Conservation (phyloP, 2,113 vertebrate genomes). For the Rhinolophus sinicus region DNA sequence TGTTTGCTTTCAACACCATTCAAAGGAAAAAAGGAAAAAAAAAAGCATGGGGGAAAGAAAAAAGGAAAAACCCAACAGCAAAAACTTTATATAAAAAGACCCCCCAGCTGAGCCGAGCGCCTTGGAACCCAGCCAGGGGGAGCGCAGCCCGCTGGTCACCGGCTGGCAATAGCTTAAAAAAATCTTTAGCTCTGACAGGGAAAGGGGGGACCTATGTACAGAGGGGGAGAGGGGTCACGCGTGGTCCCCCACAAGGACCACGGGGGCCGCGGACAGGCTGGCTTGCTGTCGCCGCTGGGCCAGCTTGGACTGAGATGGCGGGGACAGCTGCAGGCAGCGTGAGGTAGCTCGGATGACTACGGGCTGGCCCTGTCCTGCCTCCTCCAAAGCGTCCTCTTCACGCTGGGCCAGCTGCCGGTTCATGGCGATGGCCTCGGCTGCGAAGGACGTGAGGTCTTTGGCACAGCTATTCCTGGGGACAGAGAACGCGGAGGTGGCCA, state of each 20-base stretch:
- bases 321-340: constrained; percentile 94
- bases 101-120: constrained; percentile 87
- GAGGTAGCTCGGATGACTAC: constrained; percentile 92
- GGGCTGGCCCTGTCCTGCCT: constrained; percentile 84
- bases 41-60: background rate
- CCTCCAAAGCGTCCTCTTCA: constrained; percentile 91
- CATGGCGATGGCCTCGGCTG: constrained; percentile 96
- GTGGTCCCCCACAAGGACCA: constrained; percentile 94
- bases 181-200: background rate
- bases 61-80: constrained; percentile 40
- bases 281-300: constrained; percentile 93
- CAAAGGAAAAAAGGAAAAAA: background rate
- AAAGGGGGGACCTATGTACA: constrained; percentile 39
- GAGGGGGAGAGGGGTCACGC: background rate
- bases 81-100: constrained; percentile 67
- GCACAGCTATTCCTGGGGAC: constrained; percentile 93
- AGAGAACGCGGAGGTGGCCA: background rate
- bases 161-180: constrained; percentile 71
- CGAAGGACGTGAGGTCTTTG: constrained; percentile 97
- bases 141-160: constrained; percentile 72
- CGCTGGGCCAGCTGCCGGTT: constrained; percentile 95
- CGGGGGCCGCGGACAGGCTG: constrained; percentile 90
- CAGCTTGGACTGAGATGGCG: constrained; percentile 94
- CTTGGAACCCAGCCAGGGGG: constrained; percentile 82
- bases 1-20: constrained; percentile 45